A percentile compares a stretch with the other conserved stretches of the same genome.
Conservation (phyloP, 1,140 invertebrate genomes). For the Globodera ellingtonae region DNA sequence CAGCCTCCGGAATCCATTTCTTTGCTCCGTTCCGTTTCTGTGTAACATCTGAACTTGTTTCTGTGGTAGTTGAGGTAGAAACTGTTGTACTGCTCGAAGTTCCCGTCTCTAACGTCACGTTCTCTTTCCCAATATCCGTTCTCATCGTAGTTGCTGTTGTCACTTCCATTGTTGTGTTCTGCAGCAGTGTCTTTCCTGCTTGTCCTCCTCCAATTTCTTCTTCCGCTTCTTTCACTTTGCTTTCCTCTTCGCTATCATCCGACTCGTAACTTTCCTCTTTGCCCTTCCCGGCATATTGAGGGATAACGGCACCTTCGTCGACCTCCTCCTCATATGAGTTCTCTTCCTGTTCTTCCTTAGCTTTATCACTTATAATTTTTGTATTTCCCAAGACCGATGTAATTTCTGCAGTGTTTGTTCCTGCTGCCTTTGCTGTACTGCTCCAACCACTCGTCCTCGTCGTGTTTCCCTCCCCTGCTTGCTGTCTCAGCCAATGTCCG, state of each 20-base stretch:
- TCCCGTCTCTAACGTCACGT: neutral
- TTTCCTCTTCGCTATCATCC: conserved; percentile 27
- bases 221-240: conserved; percentile 17
- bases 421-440: conserved; percentile 8
- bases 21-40: conserved; percentile 15
- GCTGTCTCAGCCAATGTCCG: conserved; percentile 18
- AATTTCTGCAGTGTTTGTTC: neutral
- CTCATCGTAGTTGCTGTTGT: conserved; percentile 7
- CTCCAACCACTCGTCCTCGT: neutral
- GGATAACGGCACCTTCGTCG: conserved; percentile 13
- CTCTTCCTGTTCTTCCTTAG: conserved; percentile 21
- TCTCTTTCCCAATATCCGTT: neutral
- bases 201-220: conserved; percentile 3
- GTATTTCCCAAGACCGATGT: neutral
- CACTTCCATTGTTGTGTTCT: conserved; percentile 3
- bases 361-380: conserved; percentile 23
- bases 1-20: conserved; percentile 36
- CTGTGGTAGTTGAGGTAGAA: neutral
- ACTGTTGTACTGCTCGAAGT: conserved; percentile 1
- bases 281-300: conserved; percentile 7
- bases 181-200: neutral
- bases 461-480: neutral
- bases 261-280: conserved; percentile 29
- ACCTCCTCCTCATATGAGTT: conserved; percentile 28
- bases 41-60: neutral